Conservation (phyloP, 2,888 invertebrate species). For the Torymus aiolomorphi region DNA sequence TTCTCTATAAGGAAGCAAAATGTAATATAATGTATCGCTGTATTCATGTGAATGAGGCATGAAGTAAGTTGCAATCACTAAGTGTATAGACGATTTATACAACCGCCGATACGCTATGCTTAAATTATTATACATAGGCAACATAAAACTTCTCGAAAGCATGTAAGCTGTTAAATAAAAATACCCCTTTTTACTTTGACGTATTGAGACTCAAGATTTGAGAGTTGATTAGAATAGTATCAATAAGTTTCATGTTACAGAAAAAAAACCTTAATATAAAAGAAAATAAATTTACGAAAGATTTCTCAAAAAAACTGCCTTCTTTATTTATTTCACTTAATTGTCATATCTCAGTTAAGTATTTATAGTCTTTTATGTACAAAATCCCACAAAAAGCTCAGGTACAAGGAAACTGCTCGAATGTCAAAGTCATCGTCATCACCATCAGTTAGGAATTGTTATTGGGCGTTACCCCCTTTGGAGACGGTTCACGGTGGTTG, state of each 20-base stretch:
- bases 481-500: slow-evolving; percentile 31
- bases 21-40: slow-evolving; percentile 39
- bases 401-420: not conserved
- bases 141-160: slow-evolving; percentile 24
- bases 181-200: slow-evolving; percentile 34
- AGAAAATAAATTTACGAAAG: slow-evolving; percentile 45
- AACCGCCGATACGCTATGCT: slow-evolving; percentile 8
- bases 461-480: not conserved
- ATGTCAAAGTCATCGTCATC: not conserved
- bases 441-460: not conserved
- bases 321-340: slow-evolving; percentile 30
- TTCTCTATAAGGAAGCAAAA: slow-evolving; percentile 53
- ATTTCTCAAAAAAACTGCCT: slow-evolving; percentile 33
- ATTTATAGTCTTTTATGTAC: not conserved
- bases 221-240: slow-evolving; percentile 37
- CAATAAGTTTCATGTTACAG: slow-evolving; percentile 32
- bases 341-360: not conserved
- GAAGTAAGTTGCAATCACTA: slow-evolving; percentile 33
- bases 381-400: not conserved
- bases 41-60: slow-evolving; percentile 23
- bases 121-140: slow-evolving; percentile 28
- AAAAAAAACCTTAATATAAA: slow-evolving; percentile 15
- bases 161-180: slow-evolving; percentile 41
- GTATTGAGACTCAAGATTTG: slow-evolving; percentile 28
- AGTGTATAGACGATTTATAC: slow-evolving; percentile 45